Conservation (phyloP, 2,888 invertebrate genomes). For the Eilema sororculum region DNA sequence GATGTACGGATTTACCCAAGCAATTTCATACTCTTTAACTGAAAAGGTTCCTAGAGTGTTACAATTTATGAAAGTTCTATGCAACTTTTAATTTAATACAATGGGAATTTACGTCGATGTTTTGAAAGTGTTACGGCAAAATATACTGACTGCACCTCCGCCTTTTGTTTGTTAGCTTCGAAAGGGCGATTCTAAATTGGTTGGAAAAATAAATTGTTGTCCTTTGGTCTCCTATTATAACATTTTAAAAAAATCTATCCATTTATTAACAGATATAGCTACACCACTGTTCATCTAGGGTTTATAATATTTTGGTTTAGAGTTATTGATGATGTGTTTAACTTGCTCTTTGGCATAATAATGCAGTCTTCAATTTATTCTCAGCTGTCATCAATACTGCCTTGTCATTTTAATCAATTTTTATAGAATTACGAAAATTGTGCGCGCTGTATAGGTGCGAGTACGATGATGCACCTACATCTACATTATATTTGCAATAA, state of each 20-base stretch:
- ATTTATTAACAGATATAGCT: not conserved
- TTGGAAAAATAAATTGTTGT: not conserved
- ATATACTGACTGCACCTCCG: conserved; percentile 35
- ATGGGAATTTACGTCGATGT: conserved; percentile 37
- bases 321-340: not conserved
- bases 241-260: not conserved
- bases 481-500: no score
- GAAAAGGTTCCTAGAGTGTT: conserved; percentile 33
- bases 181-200: not conserved
- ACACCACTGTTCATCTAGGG: no score
- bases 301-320: not conserved
- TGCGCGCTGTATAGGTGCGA: not conserved
- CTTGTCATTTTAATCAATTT: not conserved
- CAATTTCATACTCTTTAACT: conserved; percentile 56
- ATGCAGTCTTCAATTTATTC: no score
- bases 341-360: no score
- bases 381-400: no score
- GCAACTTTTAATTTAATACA: conserved; percentile 38
- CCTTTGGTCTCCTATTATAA: not conserved
- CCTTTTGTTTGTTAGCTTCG: not conserved
- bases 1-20: conserved; percentile 50
- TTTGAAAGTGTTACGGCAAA: conserved; percentile 39
- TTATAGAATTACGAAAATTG: not conserved
- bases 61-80: conserved; percentile 48
- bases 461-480: no score